These are phyloP conservation scores for Whitmania pigra DNA, from an alignment of 1,140 invertebrate species.

Conservation along the genomic window DNA sequence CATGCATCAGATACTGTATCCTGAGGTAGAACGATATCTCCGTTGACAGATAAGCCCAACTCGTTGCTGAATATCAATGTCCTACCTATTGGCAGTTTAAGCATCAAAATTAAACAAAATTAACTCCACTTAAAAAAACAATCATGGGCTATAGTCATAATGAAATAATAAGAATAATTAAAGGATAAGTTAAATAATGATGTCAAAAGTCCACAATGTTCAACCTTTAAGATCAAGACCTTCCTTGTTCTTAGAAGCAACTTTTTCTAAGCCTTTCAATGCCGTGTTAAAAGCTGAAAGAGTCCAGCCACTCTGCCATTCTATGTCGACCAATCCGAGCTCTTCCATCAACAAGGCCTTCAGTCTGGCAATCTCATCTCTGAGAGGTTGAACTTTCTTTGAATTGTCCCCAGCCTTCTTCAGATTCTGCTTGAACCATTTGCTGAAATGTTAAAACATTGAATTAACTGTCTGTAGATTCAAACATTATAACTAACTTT, in stretches of 20 bases:
- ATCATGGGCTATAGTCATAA: no score
- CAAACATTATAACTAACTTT: not conserved
- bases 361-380: constrained; percentile 55
- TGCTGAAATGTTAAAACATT: no score
- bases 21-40: constrained; percentile 71
- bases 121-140: not conserved
- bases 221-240: no score
- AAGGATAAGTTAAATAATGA: no score
- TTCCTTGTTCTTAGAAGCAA: no score
- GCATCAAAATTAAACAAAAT: constrained; percentile 16
- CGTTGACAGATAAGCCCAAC: constrained; percentile 73
- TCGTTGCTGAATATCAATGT: constrained; percentile 70
- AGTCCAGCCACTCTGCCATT: constrained; percentile 75
- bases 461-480: no score
- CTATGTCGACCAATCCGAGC: constrained; percentile 50
- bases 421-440: constrained; percentile 55
- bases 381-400: constrained; percentile 50
- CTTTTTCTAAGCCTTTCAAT: constrained; percentile 8
- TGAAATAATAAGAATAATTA: no score
- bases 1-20: constrained; percentile 79
- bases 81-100: constrained; percentile 44
- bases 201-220: no score
- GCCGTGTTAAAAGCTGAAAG: not conserved
- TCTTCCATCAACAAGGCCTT: constrained; percentile 46
- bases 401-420: constrained; percentile 50